Evolutionary conservation across 2,113 vertebrate species (phyloP), one percentile per base, ranked within the genome.

Genomic region (Grammomys surdaster): DNA sequence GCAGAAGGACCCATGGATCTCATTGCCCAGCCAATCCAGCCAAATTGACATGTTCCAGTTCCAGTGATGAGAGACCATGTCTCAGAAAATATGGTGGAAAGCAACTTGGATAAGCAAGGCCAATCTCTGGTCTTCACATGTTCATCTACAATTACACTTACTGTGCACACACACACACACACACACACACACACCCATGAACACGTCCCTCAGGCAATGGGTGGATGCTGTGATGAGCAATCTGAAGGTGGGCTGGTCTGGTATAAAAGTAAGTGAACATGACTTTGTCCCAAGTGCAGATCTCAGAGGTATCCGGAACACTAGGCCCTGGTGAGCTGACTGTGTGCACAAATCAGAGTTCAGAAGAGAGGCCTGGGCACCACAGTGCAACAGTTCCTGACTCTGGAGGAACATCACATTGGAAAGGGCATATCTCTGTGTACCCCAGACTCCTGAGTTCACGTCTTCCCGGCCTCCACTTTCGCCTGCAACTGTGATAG

Each of bases 351-450:
- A 67, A 76, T 17, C 58, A 46, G 87, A 80, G 70, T 87, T 80
- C 70, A 28, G 72, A 90, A 56, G 36, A 86, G 76, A 70, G 4
- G 4, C 54, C 31, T 48, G 40, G 40, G 16, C 43, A 24, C 80
- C 73, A 0, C 69, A n/a, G 6, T 54, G 20, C 91, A 4, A 1
- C 5, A 1, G 54, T 5, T 65, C 46, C 60, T 73, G 46, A 51
- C 24, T 72, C 48, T 7, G 7, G 43, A 40, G 40, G 33, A 70
- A 26, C 6, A 0, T 3, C 1, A 33, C 36, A 7, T 33, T 3
- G 20, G 3, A 3, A n/a, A 70, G 10, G 17, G 17, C 6, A 4
- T 0, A 0, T 31, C 33, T 60, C 40, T 40, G 80, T 70, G 48
- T 33, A 43, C 19, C 51, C 31, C 75, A 36, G 69, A 16, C n/a